Conservation (phyloP, 2,797 vertebrate genomes). For the Monodelphis domestica region DNA sequence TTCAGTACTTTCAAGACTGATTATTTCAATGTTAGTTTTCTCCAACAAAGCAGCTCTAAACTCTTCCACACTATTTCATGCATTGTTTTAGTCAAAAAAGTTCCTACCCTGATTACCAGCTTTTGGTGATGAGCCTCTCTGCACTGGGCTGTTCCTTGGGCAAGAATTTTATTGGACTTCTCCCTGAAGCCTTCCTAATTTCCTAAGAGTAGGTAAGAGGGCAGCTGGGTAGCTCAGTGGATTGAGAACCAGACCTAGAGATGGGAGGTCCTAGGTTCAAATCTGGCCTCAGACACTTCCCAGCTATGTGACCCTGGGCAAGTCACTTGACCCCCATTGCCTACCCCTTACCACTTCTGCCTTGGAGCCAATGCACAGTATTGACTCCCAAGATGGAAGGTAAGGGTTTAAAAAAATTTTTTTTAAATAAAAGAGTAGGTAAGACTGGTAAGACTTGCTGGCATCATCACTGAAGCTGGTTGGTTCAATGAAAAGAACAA, state of each 20-base stretch:
- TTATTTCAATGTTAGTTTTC: neutral
- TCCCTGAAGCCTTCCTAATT: neutral
- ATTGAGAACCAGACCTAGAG: too few species aligned
- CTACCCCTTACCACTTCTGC: too few species aligned
- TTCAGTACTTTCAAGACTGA: neutral
- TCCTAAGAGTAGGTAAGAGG: neutral
- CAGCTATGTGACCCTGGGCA: too few species aligned
- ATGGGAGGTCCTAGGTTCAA: too few species aligned
- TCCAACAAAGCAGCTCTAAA: neutral
- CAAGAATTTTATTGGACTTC: neutral
- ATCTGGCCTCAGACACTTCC: too few species aligned
- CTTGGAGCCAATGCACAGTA: too few species aligned
- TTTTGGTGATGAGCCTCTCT: neutral
- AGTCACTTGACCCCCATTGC: too few species aligned
- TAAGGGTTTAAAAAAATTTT: too few species aligned
- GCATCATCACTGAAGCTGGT: neutral
- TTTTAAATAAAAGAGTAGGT: too few species aligned
- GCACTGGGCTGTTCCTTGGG: neutral
- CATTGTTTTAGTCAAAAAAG: neutral
- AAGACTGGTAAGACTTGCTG: too few species aligned
- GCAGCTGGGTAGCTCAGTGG: too few species aligned
- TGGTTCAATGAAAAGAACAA: slow-evolving; percentile 12
- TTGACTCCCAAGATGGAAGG: too few species aligned
- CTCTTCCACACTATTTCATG: neutral
- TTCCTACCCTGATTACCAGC: neutral